Percentiles rank a stretch among this genome's conserved stretches.
These are phyloP conservation scores for Corvus moneduloides DNA, from an alignment of 2,113 vertebrate genomes.

Conservation along the genomic window DNA sequence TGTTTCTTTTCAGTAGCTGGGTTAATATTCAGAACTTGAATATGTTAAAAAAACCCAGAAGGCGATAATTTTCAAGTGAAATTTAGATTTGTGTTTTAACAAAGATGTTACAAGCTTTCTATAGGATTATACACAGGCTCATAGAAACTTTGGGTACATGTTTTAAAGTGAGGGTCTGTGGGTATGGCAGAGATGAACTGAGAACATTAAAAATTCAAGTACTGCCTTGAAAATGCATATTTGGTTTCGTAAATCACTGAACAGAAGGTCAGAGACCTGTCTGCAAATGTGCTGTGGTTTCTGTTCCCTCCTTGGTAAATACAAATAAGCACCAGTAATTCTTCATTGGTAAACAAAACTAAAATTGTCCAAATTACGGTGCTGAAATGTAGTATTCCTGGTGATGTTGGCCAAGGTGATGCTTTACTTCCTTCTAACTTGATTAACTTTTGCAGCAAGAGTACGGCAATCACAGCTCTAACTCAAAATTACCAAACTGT, in stretches of 20 bases:
- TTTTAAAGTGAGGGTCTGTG: neutral
- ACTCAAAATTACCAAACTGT: neutral
- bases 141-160: neutral
- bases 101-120: neutral
- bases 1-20: neutral
- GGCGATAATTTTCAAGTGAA: neutral
- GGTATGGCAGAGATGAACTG: neutral
- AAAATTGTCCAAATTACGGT: neutral
- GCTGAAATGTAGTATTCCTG: neutral
- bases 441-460: neutral
- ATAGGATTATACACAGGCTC: neutral
- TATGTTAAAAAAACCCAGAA: neutral
- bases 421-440: neutral
- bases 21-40: neutral
- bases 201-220: neutral
- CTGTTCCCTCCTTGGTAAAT: neutral
- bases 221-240: neutral
- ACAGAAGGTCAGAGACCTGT: neutral
- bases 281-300: neutral
- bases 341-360: neutral
- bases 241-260: neutral
- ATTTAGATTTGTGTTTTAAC: neutral
- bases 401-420: neutral
- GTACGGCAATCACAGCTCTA: neutral
- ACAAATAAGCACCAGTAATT: neutral